Percentiles rank a stretch among this genome's conserved stretches.
Conservation (phyloP, 2,113 vertebrate genomes). For the Gallinago media region DNA sequence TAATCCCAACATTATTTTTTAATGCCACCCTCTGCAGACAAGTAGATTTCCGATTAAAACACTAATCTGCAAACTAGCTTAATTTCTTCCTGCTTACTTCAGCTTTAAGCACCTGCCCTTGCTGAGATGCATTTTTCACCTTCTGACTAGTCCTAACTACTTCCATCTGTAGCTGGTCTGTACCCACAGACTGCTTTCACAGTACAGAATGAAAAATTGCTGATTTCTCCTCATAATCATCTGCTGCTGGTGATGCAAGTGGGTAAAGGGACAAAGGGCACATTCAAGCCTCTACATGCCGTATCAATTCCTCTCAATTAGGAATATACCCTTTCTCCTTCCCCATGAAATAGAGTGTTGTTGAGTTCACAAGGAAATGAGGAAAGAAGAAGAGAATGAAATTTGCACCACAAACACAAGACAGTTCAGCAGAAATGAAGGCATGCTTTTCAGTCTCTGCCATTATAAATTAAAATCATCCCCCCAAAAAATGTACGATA, state of each 20-base stretch:
- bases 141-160: not conserved
- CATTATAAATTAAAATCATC: not conserved
- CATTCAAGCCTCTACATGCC: not conserved
- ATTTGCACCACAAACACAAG: not conserved
- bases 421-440: conserved; percentile 9
- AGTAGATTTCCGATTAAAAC: not conserved
- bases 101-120: not conserved
- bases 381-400: not conserved
- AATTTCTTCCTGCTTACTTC: not conserved
- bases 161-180: not conserved
- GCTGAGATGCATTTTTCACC: conserved; percentile 1
- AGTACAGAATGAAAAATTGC: not conserved
- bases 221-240: not conserved
- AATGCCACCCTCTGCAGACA: not conserved
- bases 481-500: not conserved
- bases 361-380: not conserved
- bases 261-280: conserved; percentile 12
- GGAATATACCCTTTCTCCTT: not conserved
- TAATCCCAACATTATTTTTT: not conserved
- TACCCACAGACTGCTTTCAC: not conserved
- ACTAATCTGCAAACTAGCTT: not conserved
- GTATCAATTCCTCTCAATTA: not conserved
- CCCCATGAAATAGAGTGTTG: not conserved
- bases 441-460: not conserved
- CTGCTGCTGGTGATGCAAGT: not conserved